Conservation (phyloP, 2,797 vertebrate species). For the Artibeus jamaicensis region DNA sequence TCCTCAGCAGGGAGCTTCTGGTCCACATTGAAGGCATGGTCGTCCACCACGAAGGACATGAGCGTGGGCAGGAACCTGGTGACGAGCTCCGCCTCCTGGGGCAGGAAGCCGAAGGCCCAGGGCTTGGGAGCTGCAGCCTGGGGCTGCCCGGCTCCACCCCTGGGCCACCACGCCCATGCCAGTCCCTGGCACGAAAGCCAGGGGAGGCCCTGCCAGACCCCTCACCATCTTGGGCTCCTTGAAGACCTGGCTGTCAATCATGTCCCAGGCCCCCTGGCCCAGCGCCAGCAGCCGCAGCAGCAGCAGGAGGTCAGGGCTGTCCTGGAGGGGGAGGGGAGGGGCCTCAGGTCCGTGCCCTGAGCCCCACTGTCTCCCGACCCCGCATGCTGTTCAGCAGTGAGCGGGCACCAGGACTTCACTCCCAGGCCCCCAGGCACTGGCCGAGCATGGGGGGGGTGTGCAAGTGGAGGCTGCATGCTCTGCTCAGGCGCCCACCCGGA, state of each 20-base stretch:
- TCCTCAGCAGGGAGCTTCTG: slow-evolving; percentile 96
- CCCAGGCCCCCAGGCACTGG: neutral
- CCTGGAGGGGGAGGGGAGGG: slow-evolving; percentile 79
- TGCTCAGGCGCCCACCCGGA: fast-evolving
- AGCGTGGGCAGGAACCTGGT: slow-evolving; percentile 95
- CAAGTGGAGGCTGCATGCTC: fast-evolving
- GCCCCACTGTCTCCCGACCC: no score
- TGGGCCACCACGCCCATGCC: fast-evolving
- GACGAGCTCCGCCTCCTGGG: slow-evolving; percentile 93
- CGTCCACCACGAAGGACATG: slow-evolving; percentile 97
- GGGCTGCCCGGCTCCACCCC: fast-evolving
- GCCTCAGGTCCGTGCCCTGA: fast-evolving
- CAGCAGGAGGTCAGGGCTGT: slow-evolving; percentile 94
- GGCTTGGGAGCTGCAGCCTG: no score
- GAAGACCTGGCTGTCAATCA: slow-evolving; percentile 99
- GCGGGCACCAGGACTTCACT: fast-evolving
- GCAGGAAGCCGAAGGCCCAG: fast-evolving
- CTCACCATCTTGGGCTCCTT: slow-evolving; percentile 96
- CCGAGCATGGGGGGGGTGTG: fast-evolving
- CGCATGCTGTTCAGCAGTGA: fast-evolving
- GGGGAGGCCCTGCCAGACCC: fast-evolving
- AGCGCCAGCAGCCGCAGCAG: slow-evolving; percentile 95
- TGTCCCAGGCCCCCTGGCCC: slow-evolving; percentile 98
- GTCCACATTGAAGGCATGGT: slow-evolving; percentile 93
- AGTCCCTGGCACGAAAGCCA: fast-evolving